Conservation (phyloP, 2,888 invertebrate genomes). For the Pachycephus smyrnensis region DNA sequence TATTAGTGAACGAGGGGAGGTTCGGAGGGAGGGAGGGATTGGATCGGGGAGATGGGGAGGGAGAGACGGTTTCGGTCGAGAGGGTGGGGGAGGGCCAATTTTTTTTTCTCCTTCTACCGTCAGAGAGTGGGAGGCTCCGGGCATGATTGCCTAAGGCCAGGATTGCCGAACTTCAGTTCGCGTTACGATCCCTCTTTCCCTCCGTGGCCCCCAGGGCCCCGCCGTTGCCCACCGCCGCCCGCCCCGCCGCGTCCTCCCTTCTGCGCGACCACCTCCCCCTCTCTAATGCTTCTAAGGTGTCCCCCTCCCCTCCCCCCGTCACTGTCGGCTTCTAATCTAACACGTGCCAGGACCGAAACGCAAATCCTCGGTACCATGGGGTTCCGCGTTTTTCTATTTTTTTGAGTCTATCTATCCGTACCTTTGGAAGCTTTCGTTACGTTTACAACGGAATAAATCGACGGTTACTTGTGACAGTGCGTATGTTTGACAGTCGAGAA, state of each 20-base stretch:
- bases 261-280: slow-evolving; percentile 60
- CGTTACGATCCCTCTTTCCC: slow-evolving; percentile 68
- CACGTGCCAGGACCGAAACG: slow-evolving; percentile 48
- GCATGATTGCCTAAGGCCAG: slow-evolving; percentile 64
- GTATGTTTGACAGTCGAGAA: no score
- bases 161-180: slow-evolving; percentile 61
- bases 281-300: slow-evolving; percentile 41
- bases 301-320: slow-evolving; percentile 28
- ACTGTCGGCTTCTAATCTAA: slow-evolving; percentile 42
- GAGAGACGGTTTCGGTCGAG: slow-evolving; percentile 27
- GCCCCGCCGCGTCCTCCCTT: slow-evolving; percentile 69
- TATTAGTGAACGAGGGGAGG: slow-evolving; percentile 30
- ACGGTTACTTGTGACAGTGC: no score
- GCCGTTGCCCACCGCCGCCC: slow-evolving; percentile 69
- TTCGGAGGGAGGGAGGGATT: slow-evolving; percentile 25
- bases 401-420: background rate
- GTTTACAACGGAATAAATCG: no score
- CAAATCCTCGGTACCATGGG: slow-evolving; percentile 13
- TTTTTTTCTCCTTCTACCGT: slow-evolving; percentile 18
- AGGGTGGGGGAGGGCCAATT: slow-evolving; percentile 33
- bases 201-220: slow-evolving; percentile 26
- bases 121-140: slow-evolving; percentile 25
- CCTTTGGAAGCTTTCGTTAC: background rate
- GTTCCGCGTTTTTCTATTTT: background rate
- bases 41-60: slow-evolving; percentile 30